These are phyloP conservation scores for Lasioglossum zephyrum DNA, from an alignment of 2,888 invertebrate genomes.

Conservation along the genomic window DNA sequence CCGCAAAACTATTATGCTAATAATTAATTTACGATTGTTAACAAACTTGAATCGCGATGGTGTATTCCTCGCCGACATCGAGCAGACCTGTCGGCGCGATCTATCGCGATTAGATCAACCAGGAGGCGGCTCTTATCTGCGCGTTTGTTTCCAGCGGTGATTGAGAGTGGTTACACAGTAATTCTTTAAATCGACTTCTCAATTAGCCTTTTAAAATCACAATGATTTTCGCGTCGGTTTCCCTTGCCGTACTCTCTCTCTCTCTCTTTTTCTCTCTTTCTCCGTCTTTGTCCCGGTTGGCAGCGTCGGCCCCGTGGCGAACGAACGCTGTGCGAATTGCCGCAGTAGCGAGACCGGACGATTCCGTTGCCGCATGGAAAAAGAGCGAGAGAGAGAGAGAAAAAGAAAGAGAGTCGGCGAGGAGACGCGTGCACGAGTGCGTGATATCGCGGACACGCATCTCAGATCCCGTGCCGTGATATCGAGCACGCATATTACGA, in stretches of 20 bases:
- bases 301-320: slow-evolving; percentile 6
- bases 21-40: background rate
- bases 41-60: background rate
- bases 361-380: slow-evolving; percentile 61
- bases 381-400: slow-evolving; percentile 28
- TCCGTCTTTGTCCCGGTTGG: background rate
- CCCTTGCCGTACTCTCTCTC: slow-evolving; percentile 7
- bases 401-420: slow-evolving; percentile 54
- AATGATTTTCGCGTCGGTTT: slow-evolving; percentile 32
- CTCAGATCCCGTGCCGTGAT: slow-evolving; percentile 79
- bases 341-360: slow-evolving; percentile 64
- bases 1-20: background rate
- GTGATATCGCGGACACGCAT: slow-evolving; percentile 81
- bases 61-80: background rate
- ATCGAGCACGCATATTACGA: slow-evolving; percentile 82
- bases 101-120: background rate
- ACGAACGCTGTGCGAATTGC: slow-evolving; percentile 27
- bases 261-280: background rate
- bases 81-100: background rate
- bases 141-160: slow-evolving; percentile 1
- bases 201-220: slow-evolving; percentile 22
- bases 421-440: slow-evolving; percentile 82
- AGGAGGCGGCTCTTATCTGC: background rate
- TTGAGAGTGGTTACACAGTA: slow-evolving; percentile 1
- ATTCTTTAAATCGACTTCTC: slow-evolving; percentile 28